A percentile compares a stretch with the other conserved stretches of the same genome.
phyloP scores from a whole-genome alignment of 2,797 vertebrate species.

The Chanos chanos region DNA sequence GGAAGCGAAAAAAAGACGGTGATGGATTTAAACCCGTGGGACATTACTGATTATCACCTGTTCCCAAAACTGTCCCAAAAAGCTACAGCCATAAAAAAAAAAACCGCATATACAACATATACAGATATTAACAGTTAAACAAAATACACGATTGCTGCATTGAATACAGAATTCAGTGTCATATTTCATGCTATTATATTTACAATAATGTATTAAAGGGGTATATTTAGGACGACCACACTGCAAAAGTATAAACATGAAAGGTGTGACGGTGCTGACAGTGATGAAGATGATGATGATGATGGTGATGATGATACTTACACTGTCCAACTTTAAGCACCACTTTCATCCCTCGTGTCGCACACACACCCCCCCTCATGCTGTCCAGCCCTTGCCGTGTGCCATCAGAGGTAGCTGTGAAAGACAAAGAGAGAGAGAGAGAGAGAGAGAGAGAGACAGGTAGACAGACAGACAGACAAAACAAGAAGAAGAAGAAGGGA shows the following conservation, averaged over 20 bases:
- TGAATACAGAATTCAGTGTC: too few species aligned
- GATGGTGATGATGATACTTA: slow-evolving; percentile 54
- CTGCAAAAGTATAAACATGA: too few species aligned
- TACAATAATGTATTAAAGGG: too few species aligned
- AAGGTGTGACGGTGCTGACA: background rate
- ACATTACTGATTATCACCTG: too few species aligned
- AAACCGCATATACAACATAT: too few species aligned
- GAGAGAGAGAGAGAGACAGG: background rate
- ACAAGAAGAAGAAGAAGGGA: background rate
- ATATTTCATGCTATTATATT: too few species aligned
- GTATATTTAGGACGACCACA: too few species aligned
- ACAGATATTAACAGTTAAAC: too few species aligned
- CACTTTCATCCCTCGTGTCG: slow-evolving; percentile 76
- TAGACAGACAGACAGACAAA: background rate
- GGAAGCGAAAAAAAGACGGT: background rate
- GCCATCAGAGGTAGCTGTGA: slow-evolving; percentile 73
- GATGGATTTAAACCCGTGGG: background rate
- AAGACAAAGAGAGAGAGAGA: background rate
- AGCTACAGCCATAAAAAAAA: too few species aligned
- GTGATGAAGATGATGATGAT: background rate
- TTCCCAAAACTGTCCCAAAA: too few species aligned
- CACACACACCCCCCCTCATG: slow-evolving; percentile 71
- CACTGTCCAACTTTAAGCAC: slow-evolving; percentile 77
- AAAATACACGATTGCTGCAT: too few species aligned
- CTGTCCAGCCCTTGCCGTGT: slow-evolving; percentile 74